Evolutionary conservation across 2,888 invertebrate genomes (phyloP), one percentile per base, ranked within the genome.

Genomic region (Chalcosyrphus nemorum): DNA sequence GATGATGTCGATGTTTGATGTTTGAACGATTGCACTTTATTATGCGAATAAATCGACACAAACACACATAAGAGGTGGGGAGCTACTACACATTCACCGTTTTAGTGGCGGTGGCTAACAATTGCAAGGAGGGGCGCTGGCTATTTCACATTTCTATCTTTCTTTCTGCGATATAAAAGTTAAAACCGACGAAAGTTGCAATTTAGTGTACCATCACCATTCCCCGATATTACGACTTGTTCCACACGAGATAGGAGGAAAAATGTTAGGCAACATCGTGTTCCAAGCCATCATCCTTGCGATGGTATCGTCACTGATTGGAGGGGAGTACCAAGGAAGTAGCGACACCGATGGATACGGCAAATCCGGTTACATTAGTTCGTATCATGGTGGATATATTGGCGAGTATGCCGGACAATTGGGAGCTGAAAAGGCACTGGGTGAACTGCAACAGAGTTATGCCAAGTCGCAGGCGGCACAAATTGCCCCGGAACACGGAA

Each of bases 401-500:
- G 70, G 84, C 21, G 84, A 84, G 29, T 84, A 80, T 41, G 68
- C 84, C 13, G 82, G 68, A 17, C 78, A 78, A 3, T 38, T 84
- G n/a, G 32, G 78, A 9, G 74, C 35, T 74, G 84, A 75, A 43
- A 80, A 80, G 29, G 63, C 57, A 17, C 13, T 84, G 6, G 43
- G 59, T n/a, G 84, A 75, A n/a, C 29, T 80, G 15, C 70, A 84
- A 19, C 70, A 84, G 43, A 32, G 52, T 3, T 84, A 57, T 38
- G n/a, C 70, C 6, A 59, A 78, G n/a, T 50, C 38, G 5, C 38
- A 38, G 38, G 2, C 35, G 35, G 11, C 45, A 1, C 61, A 76
- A 59, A 50, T 59, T 57, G 50, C 43, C 38, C 52, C 82, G 84
- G 80, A 84, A 84, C 80, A 84, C 24, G 84, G 84, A 84, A 84